A percentile compares a stretch with the other conserved stretches of the same genome.
Evolutionary conservation across 2,888 invertebrate species (phyloP).

Genomic region (Epirrhoe tristata): DNA sequence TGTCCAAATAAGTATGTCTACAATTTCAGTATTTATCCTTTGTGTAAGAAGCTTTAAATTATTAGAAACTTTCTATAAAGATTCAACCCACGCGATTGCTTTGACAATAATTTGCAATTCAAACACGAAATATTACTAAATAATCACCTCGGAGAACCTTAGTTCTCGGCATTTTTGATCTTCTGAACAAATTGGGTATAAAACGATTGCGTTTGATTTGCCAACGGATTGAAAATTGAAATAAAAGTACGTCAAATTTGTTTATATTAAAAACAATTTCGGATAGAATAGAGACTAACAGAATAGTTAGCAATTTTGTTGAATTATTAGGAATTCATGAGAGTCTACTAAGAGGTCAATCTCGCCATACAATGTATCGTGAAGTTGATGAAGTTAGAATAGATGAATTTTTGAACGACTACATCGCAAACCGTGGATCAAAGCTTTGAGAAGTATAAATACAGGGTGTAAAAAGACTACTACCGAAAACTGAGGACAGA

Average conservation of each 20-base stretch:
- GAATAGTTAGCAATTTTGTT: neutral
- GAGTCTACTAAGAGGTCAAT: too few relatives aligned
- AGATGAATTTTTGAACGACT: too few relatives aligned
- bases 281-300: neutral
- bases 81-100: constrained; percentile 2
- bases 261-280: neutral
- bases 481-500: too few relatives aligned
- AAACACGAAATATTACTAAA: neutral
- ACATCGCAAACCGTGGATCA: too few relatives aligned
- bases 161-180: neutral
- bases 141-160: neutral
- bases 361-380: too few relatives aligned
- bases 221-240: neutral
- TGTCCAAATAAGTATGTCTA: too few relatives aligned
- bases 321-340: too few relatives aligned
- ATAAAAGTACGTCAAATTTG: neutral
- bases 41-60: neutral
- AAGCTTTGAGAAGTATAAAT: too few relatives aligned
- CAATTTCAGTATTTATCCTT: too few relatives aligned
- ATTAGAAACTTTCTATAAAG: constrained; percentile 1
- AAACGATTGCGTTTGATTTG: constrained; percentile 1
- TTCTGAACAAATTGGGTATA: neutral
- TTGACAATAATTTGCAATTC: neutral
- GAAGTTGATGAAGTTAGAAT: too few relatives aligned
- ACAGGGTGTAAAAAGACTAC: too few relatives aligned